phyloP scores from a whole-genome alignment of 2,888 invertebrate species.

The Pharmacophagus antenor region DNA sequence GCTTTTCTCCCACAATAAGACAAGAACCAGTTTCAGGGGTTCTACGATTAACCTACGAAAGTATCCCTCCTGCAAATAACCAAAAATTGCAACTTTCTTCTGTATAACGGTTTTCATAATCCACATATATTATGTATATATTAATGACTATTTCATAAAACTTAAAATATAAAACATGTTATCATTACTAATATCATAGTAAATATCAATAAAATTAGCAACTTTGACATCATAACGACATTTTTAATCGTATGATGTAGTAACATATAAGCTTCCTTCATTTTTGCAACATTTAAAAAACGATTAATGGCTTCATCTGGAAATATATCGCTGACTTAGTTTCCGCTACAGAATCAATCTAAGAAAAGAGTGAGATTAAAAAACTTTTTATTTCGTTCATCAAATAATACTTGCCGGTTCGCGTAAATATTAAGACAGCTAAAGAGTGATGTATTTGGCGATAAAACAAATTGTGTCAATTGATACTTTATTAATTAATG shows the following conservation, averaged over 20 bases:
- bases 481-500: constrained; percentile 10
- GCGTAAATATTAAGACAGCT: constrained; percentile 3
- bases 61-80: too few species aligned
- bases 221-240: not conserved
- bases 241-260: not conserved
- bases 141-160: too few species aligned
- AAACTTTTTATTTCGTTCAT: constrained; percentile 13
- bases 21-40: too few species aligned
- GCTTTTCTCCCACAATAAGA: too few species aligned
- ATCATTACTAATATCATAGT: not conserved
- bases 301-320: constrained; percentile 16
- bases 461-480: constrained; percentile 13
- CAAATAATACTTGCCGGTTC: constrained; percentile 11
- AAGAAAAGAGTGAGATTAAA: constrained; percentile 9
- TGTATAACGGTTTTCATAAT: too few species aligned
- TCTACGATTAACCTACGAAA: too few species aligned
- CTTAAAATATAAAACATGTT: too few species aligned
- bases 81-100: too few species aligned
- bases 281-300: constrained; percentile 9
- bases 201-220: not conserved
- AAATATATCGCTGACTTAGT: constrained; percentile 1
- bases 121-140: too few species aligned
- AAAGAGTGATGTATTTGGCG: constrained; percentile 14
- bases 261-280: constrained; percentile 1
- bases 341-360: constrained; percentile 7